Base-by-base conservation (phyloP, 1,140 invertebrate species). In the Penaeus chinensis region DNA sequence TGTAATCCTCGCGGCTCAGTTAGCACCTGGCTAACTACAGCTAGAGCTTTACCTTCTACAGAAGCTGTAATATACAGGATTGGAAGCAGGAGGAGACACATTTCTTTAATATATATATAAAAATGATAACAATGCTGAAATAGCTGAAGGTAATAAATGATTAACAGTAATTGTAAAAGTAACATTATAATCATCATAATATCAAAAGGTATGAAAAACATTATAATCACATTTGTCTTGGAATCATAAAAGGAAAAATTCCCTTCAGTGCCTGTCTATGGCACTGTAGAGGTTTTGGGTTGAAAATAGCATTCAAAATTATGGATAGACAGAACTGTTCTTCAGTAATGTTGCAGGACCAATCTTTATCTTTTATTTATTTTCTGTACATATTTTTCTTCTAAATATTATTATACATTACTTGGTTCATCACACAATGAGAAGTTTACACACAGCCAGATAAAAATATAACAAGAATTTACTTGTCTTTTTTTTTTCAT, bases 1-100 rank as follows among this genome's bases (percentile, higher is more conserved):
- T 82, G 85, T 87, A 82, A 82, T 54, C 80, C 85, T 87, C 85
- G 62, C 65, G 76, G 71, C 85, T 78, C 80, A 87, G 85, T 87
- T 87, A 87, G 85, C 81, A 82, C 71, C 61, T 42, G 60, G 62
- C 85, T 47, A 87, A 87, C 85, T 87, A 82, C 66, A 87, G 85
- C 85, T 60, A 82, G 85, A 87, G 85, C 62, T 37, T 82, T 76
- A 76, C 66, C 63, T 63, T 61, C 18, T 61, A n/a, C n/a, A 81
- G 61, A 78, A 78, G 77, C 77, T 78, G 77, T 78, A 47, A n/a
- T n/a, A 24, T 78, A 78, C 77, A 78, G 24, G 61, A 60, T 3
- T 20, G 4, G 77, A 78, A n/a, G 77, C 19, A 47, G 37, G 24
- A 77, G 16, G 24, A 60, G 61, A 60, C 2, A 20, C 42, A 42